Percentiles rank a stretch among this genome's conserved stretches.
Conservation (phyloP, 23 tunicate species). For the Oikopleura albicans region DNA sequence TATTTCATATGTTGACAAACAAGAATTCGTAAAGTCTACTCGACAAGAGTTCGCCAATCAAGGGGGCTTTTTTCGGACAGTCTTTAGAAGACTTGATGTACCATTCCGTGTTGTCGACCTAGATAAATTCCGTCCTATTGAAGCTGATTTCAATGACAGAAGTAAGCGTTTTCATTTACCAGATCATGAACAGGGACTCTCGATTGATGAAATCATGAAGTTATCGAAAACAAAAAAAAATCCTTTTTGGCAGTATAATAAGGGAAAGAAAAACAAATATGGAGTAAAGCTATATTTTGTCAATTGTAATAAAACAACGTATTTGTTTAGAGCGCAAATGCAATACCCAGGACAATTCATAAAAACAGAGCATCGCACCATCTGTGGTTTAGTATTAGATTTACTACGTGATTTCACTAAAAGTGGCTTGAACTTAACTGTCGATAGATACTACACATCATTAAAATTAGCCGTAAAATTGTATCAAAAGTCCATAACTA, state of each 20-base stretch:
- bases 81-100: too few relatives aligned
- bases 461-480: neutral
- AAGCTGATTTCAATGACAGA: neutral
- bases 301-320: neutral
- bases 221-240: neutral
- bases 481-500: neutral
- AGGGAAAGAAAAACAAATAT: neutral
- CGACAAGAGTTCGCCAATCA: too few relatives aligned
- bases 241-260: neutral
- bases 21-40: too few relatives aligned
- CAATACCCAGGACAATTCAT: neutral
- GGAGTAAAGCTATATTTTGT: neutral
- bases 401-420: neutral
- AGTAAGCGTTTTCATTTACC: neutral
- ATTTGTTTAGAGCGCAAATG: neutral
- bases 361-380: neutral
- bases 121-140: too few relatives aligned
- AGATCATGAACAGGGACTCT: neutral
- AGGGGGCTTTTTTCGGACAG: too few relatives aligned
- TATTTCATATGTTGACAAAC: too few relatives aligned
- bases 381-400: neutral
- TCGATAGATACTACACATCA: neutral
- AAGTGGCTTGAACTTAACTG: neutral
- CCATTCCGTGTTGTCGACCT: too few relatives aligned
- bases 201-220: neutral